Evolutionary conservation across 1,140 invertebrate genomes (phyloP).

Genomic region (Bilobella aurantiaca): DNA sequence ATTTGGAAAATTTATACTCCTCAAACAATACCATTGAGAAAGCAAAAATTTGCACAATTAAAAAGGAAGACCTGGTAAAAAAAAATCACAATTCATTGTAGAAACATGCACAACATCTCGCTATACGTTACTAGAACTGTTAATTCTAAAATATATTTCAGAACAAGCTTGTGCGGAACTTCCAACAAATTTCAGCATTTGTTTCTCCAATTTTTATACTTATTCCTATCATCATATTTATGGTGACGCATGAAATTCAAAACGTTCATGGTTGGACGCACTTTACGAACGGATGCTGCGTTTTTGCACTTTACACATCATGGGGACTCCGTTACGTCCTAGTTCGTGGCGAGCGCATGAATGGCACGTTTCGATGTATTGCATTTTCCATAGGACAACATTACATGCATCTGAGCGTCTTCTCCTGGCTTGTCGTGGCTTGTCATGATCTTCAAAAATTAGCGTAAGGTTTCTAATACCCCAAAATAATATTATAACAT

Average conservation of each 20-base stretch:
- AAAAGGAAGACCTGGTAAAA: not conserved
- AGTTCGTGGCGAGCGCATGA: not conserved
- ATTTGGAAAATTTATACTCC: too few species aligned
- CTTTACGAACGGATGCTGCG: not conserved
- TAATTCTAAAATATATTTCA: not conserved
- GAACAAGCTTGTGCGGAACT: not conserved
- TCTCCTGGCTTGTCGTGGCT: not conserved
- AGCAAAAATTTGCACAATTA: not conserved
- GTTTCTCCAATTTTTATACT: not conserved
- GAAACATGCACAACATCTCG: too few species aligned
- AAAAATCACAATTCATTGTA: not conserved
- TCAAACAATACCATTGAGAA: too few species aligned
- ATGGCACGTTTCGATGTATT: not conserved
- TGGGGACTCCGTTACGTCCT: not conserved
- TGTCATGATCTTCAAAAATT: not conserved
- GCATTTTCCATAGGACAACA: not conserved
- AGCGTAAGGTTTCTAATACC: not conserved
- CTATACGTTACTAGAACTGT: too few species aligned
- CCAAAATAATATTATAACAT: conserved; percentile 5
- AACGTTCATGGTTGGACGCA: not conserved
- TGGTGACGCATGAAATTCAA: not conserved
- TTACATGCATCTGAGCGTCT: not conserved
- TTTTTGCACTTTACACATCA: not conserved
- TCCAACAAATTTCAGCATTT: not conserved
- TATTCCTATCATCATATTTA: not conserved